Conservation (phyloP, 2,888 invertebrate species). For the Fragum fragum region DNA sequence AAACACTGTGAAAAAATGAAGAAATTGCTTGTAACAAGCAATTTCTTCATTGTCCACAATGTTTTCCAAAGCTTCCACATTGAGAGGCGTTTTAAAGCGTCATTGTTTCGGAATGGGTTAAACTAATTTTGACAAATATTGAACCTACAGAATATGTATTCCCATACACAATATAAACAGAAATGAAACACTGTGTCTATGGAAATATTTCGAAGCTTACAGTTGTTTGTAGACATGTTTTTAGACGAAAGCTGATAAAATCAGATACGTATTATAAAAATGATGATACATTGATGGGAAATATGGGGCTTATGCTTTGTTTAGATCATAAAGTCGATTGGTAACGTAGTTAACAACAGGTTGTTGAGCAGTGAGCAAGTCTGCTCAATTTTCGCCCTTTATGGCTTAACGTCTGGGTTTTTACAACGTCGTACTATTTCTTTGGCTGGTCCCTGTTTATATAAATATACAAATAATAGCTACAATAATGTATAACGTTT, state of each 20-base stretch:
- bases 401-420: conserved; percentile 24
- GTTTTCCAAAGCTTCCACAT: too few species aligned
- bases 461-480: too few species aligned
- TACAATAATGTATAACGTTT: too few species aligned
- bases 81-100: too few species aligned
- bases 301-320: conserved; percentile 7
- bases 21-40: too few species aligned
- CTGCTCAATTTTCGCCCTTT: conserved; percentile 15
- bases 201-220: too few species aligned
- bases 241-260: conserved; percentile 26
- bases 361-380: conserved; percentile 17
- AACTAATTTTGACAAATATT: too few species aligned
- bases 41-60: too few species aligned
- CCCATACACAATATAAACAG: background rate
- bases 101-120: too few species aligned
- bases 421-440: conserved; percentile 6
- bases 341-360: conserved; percentile 13
- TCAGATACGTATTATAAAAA: conserved; percentile 25
- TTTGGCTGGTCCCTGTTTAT: too few species aligned
- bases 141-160: background rate
- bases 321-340: conserved; percentile 17
- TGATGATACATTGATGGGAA: conserved; percentile 20
- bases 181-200: background rate
- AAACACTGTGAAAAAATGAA: too few species aligned
- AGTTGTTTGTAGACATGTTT: conserved; percentile 10